Conservation (phyloP, 2,797 vertebrate genomes). For the Danio albolineatus region DNA sequence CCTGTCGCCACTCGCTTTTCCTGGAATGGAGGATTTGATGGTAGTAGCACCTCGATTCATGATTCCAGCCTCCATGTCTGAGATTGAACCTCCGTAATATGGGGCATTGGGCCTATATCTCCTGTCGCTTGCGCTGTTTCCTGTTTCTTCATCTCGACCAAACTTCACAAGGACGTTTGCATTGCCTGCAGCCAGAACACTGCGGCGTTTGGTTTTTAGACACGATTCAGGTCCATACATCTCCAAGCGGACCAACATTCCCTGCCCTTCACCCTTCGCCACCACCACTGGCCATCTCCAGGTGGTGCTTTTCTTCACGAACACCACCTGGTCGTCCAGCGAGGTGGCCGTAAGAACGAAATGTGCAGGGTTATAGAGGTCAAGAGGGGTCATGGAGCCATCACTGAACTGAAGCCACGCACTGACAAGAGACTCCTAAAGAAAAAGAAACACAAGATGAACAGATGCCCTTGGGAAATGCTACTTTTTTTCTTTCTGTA, state of each 20-base stretch:
- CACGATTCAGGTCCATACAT: slow-evolving; percentile 86
- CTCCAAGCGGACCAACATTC: slow-evolving; percentile 87
- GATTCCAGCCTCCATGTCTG: slow-evolving; percentile 81
- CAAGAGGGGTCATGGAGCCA: slow-evolving; percentile 88
- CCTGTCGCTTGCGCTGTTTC: slow-evolving; percentile 83
- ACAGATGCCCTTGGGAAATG: slow-evolving; percentile 10
- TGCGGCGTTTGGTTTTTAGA: slow-evolving; percentile 86
- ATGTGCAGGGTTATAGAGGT: slow-evolving; percentile 88
- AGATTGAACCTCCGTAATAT: slow-evolving; percentile 77
- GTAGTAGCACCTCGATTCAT: slow-evolving; percentile 80
- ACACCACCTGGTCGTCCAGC: slow-evolving; percentile 84
- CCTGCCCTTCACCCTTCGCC: slow-evolving; percentile 90
- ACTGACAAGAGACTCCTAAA: slow-evolving; percentile 91
- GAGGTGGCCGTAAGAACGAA: slow-evolving; percentile 86
- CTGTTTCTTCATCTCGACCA: slow-evolving; percentile 78
- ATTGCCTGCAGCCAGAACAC: slow-evolving; percentile 82
- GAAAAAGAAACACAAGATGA: slow-evolving; percentile 49
- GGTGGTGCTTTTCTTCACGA: slow-evolving; percentile 68
- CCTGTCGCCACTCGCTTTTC: slow-evolving; percentile 78
- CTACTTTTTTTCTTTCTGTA: not conserved
- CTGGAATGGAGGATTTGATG: slow-evolving; percentile 75
- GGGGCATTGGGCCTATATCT: slow-evolving; percentile 81
- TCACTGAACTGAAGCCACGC: slow-evolving; percentile 97
- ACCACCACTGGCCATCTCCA: slow-evolving; percentile 83
- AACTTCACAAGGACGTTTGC: slow-evolving; percentile 85